A percentile compares a stretch with the other conserved stretches of the same genome.
These are phyloP conservation scores for Myiotriccus ornatus DNA, from an alignment of 2,797 vertebrate species.

Conservation along the genomic window DNA sequence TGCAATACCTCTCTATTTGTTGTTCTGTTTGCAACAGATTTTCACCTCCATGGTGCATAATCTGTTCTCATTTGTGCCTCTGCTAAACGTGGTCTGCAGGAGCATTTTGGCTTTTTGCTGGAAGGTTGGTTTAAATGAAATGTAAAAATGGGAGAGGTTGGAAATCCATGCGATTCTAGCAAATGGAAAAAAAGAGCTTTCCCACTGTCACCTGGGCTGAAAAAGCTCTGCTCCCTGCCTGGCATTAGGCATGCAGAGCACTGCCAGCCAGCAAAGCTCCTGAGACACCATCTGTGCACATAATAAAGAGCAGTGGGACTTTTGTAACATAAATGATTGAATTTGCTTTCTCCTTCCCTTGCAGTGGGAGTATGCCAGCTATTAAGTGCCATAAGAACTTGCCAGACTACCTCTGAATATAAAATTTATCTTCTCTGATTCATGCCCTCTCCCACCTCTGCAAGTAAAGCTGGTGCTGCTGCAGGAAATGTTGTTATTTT, in stretches of 20 bases:
- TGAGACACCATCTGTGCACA: constrained; percentile 58
- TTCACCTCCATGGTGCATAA: not conserved
- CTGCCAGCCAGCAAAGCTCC: constrained; percentile 54
- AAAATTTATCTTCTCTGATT: constrained; percentile 35
- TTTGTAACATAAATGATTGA: constrained; percentile 62
- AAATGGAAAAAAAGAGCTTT: not conserved
- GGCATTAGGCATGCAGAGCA: constrained; percentile 63
- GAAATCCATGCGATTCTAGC: not conserved
- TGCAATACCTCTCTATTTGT: not conserved
- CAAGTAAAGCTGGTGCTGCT: not conserved
- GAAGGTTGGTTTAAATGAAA: not conserved
- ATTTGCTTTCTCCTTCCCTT: constrained; percentile 59
- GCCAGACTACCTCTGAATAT: constrained; percentile 43
- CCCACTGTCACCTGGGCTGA: constrained; percentile 17
- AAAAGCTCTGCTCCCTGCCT: constrained; percentile 18
- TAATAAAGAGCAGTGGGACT: constrained; percentile 57
- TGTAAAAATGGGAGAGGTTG: not conserved
- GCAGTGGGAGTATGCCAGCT: constrained; percentile 57
- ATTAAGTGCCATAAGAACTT: constrained; percentile 63
- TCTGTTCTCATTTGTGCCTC: not conserved
- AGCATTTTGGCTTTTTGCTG: not conserved
- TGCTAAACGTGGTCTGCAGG: not conserved
- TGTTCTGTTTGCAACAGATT: not conserved
- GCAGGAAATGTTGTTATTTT: not conserved
- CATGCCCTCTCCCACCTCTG: constrained; percentile 24